phyloP scores from a whole-genome alignment of 2,797 vertebrate species.

The Siniperca undulata region DNA sequence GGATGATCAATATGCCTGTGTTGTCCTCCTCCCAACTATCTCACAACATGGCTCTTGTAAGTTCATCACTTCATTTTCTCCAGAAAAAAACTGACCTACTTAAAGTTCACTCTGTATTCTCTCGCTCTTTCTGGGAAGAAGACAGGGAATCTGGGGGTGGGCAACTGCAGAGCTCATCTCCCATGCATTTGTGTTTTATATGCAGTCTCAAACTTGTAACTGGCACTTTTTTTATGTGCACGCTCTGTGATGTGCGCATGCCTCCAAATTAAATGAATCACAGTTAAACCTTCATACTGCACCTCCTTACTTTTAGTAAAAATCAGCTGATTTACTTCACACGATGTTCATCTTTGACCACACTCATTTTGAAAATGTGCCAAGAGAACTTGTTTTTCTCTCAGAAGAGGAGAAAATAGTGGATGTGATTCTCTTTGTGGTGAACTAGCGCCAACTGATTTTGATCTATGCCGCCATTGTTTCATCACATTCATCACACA shows the following conservation, averaged over 20 bases:
- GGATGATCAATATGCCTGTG: constrained; percentile 59
- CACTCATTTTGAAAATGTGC: constrained; percentile 29
- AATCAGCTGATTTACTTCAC: constrained; percentile 20
- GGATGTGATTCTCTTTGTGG: constrained; percentile 35
- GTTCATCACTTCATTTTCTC: constrained; percentile 45
- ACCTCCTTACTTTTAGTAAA: constrained; percentile 15
- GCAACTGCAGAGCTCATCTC: constrained; percentile 56
- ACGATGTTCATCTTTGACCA: constrained; percentile 32
- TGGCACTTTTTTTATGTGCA: constrained; percentile 30
- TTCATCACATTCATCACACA: constrained; percentile 27
- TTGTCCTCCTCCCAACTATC: constrained; percentile 37
- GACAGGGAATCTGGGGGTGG: constrained; percentile 53
- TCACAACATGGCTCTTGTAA: constrained; percentile 43
- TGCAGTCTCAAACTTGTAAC: constrained; percentile 48
- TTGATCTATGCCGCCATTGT: constrained; percentile 37
- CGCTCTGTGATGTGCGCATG: constrained; percentile 19
- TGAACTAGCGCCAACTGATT: constrained; percentile 36
- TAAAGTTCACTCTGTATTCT: constrained; percentile 68
- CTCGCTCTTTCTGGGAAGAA: constrained; percentile 46
- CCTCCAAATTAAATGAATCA: constrained; percentile 41
- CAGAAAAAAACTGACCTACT: constrained; percentile 70
- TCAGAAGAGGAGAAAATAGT: constrained; percentile 10
- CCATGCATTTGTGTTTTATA: constrained; percentile 53
- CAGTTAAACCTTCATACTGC: constrained; percentile 12
- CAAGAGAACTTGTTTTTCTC: constrained; percentile 12